These are phyloP conservation scores for Elysia crispata DNA, from an alignment of 2,888 invertebrate species.

Conservation along the genomic window DNA sequence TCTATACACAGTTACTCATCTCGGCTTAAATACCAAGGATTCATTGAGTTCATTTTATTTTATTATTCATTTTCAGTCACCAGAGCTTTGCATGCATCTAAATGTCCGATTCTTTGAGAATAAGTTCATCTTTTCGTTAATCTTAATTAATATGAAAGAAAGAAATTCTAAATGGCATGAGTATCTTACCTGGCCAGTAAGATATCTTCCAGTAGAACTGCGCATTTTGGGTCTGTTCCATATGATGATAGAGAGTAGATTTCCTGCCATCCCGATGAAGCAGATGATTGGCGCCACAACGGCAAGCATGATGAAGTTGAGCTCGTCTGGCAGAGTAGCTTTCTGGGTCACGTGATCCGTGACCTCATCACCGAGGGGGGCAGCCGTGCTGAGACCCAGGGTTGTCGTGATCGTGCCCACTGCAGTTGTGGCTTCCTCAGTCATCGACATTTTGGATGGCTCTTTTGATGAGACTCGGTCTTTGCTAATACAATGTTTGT, in stretches of 20 bases:
- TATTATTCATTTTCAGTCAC: too few relatives aligned
- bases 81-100: too few relatives aligned
- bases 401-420: not conserved
- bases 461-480: too few relatives aligned
- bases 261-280: constrained; percentile 64
- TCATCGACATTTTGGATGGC: too few relatives aligned
- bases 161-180: not conserved
- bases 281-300: constrained; percentile 59
- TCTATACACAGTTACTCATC: too few relatives aligned
- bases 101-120: too few relatives aligned
- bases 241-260: constrained; percentile 60
- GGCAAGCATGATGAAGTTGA: constrained; percentile 61
- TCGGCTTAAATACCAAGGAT: too few relatives aligned
- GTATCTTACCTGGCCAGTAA: constrained; percentile 54
- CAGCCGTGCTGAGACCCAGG: not conserved
- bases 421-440: not conserved
- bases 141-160: not conserved
- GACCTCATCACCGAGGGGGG: too few relatives aligned
- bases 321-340: constrained; percentile 56
- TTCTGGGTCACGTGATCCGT: constrained; percentile 42
- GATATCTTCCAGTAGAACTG: constrained; percentile 61
- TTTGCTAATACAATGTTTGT: not conserved
- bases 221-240: constrained; percentile 59
- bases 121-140: too few relatives aligned
- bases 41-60: too few relatives aligned